Conservation (phyloP, 2,113 vertebrate species). For the Dipodomys ordii region DNA sequence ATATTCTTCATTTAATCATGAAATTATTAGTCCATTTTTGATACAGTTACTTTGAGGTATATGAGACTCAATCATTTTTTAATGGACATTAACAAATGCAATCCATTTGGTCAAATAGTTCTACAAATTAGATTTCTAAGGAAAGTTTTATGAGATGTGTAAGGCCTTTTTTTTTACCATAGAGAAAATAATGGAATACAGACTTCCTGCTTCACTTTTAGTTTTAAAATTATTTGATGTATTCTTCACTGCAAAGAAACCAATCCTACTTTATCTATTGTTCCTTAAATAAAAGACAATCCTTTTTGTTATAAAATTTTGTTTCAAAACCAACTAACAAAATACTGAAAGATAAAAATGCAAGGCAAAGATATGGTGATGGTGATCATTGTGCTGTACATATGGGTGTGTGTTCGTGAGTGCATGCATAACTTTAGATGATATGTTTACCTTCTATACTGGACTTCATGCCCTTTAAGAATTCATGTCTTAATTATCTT, state of each 20-base stretch:
- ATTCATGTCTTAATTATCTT: background rate
- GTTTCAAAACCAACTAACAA: slow-evolving; percentile 22
- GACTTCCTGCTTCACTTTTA: background rate
- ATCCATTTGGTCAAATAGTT: slow-evolving; percentile 65
- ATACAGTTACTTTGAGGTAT: slow-evolving; percentile 72
- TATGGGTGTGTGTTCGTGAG: background rate
- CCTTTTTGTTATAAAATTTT: slow-evolving; percentile 39
- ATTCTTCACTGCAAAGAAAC: slow-evolving; percentile 63
- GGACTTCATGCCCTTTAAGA: background rate
- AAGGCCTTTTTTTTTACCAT: slow-evolving; percentile 15
- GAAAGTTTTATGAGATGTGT: slow-evolving; percentile 55
- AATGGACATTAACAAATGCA: slow-evolving; percentile 75
- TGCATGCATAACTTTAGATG: fast-evolving
- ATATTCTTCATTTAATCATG: slow-evolving; percentile 74
- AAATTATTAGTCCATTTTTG: slow-evolving; percentile 80
- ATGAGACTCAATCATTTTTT: slow-evolving; percentile 74
- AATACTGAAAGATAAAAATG: slow-evolving; percentile 14
- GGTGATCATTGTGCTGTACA: background rate
- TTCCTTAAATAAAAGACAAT: slow-evolving; percentile 71
- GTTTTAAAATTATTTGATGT: slow-evolving; percentile 45
- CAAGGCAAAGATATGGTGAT: background rate
- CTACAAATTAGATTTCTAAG: slow-evolving; percentile 58
- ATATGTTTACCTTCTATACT: background rate
- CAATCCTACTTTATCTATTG: slow-evolving; percentile 11
- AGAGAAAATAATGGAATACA: background rate